phyloP scores from a whole-genome alignment of 2,797 vertebrate genomes.

The Mycteria americana region DNA sequence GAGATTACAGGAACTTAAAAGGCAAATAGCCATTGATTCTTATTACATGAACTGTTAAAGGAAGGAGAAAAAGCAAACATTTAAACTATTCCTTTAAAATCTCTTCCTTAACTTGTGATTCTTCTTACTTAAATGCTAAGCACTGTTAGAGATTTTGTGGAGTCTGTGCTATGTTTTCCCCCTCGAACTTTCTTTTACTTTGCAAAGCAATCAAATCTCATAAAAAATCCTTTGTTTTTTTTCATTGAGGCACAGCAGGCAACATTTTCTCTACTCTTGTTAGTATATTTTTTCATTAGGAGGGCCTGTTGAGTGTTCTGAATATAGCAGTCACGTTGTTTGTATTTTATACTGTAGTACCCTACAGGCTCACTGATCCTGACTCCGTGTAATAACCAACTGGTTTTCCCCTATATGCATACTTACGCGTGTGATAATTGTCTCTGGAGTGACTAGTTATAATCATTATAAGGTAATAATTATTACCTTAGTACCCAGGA shows the following conservation, averaged over 20 bases:
- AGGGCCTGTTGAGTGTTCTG: neutral
- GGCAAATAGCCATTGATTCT: constrained; percentile 37
- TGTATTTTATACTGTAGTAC: neutral
- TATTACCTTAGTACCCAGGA: neutral
- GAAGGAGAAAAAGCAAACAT: constrained; percentile 21
- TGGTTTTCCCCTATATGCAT: neutral
- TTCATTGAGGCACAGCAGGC: neutral
- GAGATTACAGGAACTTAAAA: constrained; percentile 22
- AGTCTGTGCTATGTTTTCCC: neutral
- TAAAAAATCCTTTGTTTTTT: neutral
- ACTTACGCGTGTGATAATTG: neutral
- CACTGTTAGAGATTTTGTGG: neutral
- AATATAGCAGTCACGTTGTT: neutral
- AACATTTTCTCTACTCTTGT: neutral
- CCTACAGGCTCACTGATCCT: neutral
- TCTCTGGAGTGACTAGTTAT: neutral
- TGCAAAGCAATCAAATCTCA: neutral
- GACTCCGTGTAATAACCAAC: neutral
- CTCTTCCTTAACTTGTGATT: neutral
- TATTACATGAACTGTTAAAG: constrained; percentile 21
- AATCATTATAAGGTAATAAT: neutral
- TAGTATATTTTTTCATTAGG: neutral
- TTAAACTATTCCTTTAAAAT: constrained; percentile 1
- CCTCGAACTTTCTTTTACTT: neutral
- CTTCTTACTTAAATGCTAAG: neutral